These are phyloP conservation scores for Emmelina monodactyla DNA, from an alignment of 2,888 invertebrate species.

Conservation along the genomic window DNA sequence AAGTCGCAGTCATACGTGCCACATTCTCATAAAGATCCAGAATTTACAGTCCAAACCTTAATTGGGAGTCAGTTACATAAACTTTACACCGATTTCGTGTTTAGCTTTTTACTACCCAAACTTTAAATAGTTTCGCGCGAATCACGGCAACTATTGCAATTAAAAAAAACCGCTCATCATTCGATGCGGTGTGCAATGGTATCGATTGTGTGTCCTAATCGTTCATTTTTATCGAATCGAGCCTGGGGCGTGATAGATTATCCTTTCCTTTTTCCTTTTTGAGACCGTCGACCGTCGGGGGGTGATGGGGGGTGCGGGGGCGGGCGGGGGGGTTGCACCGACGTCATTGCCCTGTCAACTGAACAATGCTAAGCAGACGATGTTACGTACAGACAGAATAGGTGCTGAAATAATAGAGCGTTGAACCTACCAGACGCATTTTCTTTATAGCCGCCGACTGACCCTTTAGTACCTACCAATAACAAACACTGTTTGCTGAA, in stretches of 20 bases:
- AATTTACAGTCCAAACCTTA: not conserved
- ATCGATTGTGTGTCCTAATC: constrained; percentile 35
- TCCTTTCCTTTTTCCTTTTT: constrained; percentile 63
- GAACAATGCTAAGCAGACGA: constrained; percentile 62
- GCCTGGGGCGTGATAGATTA: constrained; percentile 63
- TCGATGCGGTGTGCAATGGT: no score
- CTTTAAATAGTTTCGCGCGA: not conserved
- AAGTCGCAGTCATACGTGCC: not conserved
- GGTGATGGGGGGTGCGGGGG: constrained; percentile 33
- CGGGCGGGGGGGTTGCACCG: constrained; percentile 32
- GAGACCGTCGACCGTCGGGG: constrained; percentile 61
- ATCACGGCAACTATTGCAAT: not conserved
- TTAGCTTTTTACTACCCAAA: not conserved
- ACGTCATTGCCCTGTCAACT: constrained; percentile 65
- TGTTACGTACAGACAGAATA: constrained; percentile 30
- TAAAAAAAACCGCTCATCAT: no score
- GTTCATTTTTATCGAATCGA: constrained; percentile 62
- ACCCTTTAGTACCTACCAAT: no score
- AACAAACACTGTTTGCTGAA: no score
- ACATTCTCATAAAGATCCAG: not conserved
- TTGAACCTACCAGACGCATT: constrained; percentile 1
- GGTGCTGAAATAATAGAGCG: not conserved
- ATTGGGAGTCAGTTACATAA: not conserved
- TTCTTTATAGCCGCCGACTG: no score
- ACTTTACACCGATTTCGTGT: not conserved